Evolutionary conservation across 2,113 vertebrate species (phyloP), one percentile per base, ranked within the genome.

Genomic region (Anas platyrhynchos): DNA sequence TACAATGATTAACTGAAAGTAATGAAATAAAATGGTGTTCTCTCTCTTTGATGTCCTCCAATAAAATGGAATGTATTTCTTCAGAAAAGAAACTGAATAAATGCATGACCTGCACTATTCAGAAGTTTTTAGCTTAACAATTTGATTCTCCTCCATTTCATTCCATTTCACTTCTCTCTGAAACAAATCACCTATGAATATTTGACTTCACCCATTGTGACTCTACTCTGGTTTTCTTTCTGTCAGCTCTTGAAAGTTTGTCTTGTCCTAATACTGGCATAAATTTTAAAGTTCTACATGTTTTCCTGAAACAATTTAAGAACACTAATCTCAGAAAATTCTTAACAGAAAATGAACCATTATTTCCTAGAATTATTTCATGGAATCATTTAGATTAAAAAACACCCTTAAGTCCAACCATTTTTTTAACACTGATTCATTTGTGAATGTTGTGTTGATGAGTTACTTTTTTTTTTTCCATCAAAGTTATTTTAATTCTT

Each of bases 401-500:
- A 52, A 52, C 23, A 52, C 23, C 50, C 50, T 52, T 52, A 52
- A 52, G 23, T 52, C 22, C 50, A 52, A 50, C 12, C 17, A 16
- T 71, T 25, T 29, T 12, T 12, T 46, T 14, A 79, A 11, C 3
- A 44, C 27, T 55, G 9, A 54, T 67, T 6, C 15, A 58, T 92
- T 43, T 88, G 11, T 67, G 62, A 83, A 78, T 82, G 0, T 0
- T n/a, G 0, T 34, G 2, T 83, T 67, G 18, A 58, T 11, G 2
- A 87, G 20, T 7, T 34, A 9, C 50, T 62, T 32, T 11, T 26
- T 1, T 6, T 1, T 41, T 41, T 41, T 1, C 4, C 7, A 1
- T 15, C 10, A 44, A 52, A 29, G 2, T 62, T 46, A 23, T 75
- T 43, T 52, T 25, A 52, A 52, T 52, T 25, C 3, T 48, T 20